Base-by-base conservation (phyloP, 2,888 invertebrate genomes). In the Drosophila silvestris region DNA sequence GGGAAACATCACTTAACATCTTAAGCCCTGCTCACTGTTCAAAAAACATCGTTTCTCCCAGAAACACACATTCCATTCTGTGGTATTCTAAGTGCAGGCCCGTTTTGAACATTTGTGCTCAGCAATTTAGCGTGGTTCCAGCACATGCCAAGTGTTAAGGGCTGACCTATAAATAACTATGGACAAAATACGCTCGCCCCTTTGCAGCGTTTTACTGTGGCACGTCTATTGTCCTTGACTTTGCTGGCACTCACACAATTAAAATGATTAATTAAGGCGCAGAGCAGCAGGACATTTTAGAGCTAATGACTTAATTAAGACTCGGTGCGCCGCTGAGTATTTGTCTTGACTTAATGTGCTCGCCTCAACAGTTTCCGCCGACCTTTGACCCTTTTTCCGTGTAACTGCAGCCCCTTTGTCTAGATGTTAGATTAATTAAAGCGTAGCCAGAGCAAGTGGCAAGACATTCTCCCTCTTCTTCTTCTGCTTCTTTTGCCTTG, bases 301-400 rank as follows among this genome's bases (percentile, higher is more conserved):
- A 79, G 75, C 82, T 89, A 89, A 90, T 89, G 88, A 83, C 90
- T 89, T 91, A 89, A 89, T 89, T 89, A 89, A 79, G 80, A 62
- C 87, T 63, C 70, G 62, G 60, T 35, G 52, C 60, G 52, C 63
- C 53, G 76, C 66, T 68, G 77, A 89, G 88, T 82, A 85, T 82
- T 86, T 75, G 82, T 79, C 87, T 5, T 35, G 65, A 53, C 61
- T 68, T 87, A 86, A 86, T 86, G 89, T 89, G 81, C 73, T 79
- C 90, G 90, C 88, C 73, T 89, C 74, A 86, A 79, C 90, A 76
- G 66, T 47, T 47, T 16, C 69, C 64, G 77, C 66, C 76, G 85
- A 87, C 85, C 75, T 88, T 85, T 88, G 86, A 88, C 90, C 90
- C 90, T 89, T 89, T 89, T 86, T 86, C 90, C 81, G 56, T 70